Evolutionary conservation across 2,888 invertebrate genomes (phyloP).

Genomic region (Dichetophora obliterata): DNA sequence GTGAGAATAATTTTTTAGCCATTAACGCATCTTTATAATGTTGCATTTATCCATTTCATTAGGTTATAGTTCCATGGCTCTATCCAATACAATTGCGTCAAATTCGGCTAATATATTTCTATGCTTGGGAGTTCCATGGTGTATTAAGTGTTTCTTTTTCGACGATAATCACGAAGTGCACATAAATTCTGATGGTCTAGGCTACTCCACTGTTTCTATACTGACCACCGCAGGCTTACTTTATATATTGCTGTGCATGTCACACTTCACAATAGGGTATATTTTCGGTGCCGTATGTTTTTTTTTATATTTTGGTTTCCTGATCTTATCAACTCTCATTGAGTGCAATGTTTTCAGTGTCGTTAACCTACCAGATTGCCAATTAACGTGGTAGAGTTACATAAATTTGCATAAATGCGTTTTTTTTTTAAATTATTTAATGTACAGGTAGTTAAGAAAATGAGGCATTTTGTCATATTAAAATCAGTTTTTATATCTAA

Average conservation of each 20-base stretch:
- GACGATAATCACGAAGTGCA: neutral
- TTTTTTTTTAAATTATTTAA: too few species aligned
- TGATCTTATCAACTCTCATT: neutral
- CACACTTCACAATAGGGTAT: neutral
- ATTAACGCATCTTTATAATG: neutral
- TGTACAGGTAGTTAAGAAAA: too few species aligned
- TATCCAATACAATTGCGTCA: neutral
- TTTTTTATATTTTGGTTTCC: neutral
- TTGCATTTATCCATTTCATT: neutral
- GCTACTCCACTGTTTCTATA: neutral
- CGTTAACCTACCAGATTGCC: neutral
- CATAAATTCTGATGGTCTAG: neutral
- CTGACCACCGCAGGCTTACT: neutral
- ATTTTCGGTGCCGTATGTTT: neutral
- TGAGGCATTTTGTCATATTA: too few species aligned
- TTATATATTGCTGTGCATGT: neutral
- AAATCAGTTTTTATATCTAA: too few species aligned
- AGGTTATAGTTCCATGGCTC: neutral
- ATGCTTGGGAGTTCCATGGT: slow-evolving; percentile 83
- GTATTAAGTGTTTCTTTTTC: slow-evolving; percentile 6
- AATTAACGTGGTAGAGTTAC: too few species aligned
- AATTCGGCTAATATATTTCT: slow-evolving; percentile 61
- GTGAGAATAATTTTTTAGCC: neutral
- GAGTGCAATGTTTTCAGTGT: neutral
- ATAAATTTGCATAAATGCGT: too few species aligned